Evolutionary conservation across 2,888 invertebrate genomes (phyloP), one percentile per base, ranked within the genome.

Genomic region (Masnerella sp.): DNA sequence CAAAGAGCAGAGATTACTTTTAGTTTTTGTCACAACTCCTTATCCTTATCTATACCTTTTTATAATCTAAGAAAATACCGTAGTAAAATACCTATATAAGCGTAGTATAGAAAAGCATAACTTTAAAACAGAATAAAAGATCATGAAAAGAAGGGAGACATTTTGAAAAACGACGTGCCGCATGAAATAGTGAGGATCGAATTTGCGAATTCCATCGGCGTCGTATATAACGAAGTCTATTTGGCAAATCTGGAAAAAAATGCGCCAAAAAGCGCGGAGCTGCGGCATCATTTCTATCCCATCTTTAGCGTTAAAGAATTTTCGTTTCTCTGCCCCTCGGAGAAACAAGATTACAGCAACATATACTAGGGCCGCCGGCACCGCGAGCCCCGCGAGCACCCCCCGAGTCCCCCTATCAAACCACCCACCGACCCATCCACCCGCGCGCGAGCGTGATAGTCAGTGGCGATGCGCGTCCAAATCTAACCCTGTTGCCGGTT

Each of bases 401-500:
- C 85, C 40, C 28, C 83, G 81, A 84, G 83, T 47, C 51, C 84
- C 79, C 76, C 80, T 78, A 69, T 67, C 59, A 65, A 62, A 36
- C 65, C 67, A 51, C 59, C 59, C 45, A 59, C 45, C 49, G 32
- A 54, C 54, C 70, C 62, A 67, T 54, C 85, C 85, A 87, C 84
- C 86, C 85, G 82, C 85, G 84, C 84, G 84, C 86, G 76, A 78
- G 79, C 78, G 76, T 77, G 79, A 81, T 81, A 80, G 82, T 78
- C 79, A 76, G 78, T 77, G 80, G 76, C 81, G 80, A 82, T 82
- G 81, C 78, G 78, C 78, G 82, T 80, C 79, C 82, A 79, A 82
- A 81, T 79, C 79, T 81, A 80, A 84, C 84, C 81, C 80, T 78
- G 80, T 80, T 82, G 84, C 84, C 84, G 84, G 83, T 83, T 84